Evolutionary conservation across 2,113 vertebrate genomes (phyloP), one percentile per base, ranked within the genome.

Genomic region (Crotalus helleri): DNA sequence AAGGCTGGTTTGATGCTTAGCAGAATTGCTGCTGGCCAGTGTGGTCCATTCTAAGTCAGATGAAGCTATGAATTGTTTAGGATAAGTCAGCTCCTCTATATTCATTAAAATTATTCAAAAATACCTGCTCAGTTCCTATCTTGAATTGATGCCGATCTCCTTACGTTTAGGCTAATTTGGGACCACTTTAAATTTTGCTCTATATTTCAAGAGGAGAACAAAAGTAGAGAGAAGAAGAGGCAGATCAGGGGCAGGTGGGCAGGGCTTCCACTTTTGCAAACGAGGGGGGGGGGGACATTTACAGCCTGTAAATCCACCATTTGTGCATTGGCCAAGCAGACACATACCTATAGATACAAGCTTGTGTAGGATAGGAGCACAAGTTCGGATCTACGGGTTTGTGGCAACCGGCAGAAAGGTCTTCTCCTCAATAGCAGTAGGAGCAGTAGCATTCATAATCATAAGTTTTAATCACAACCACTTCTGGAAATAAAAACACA

Each of bases 301-400:
- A 19, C n/a, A 74, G 12, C 51, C n/a, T 12, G 21, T 90, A n/a
- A 91, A 93, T 93, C 91, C 87, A 0, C 0, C 0, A 94, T 92
- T 21, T 33, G 97, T 91, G 97, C 94, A 5, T 94, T 97, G 89
- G 98, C 98, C 98, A 97, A 96, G 97, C 97, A 98, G 99, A 98
- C 99, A 98, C 99, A 99, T 97, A 99, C 99, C 99, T 98, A 98
- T 99, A 99, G 99, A 99, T 98, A 98, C 99, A 98, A 99, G 98
- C 99, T 99, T 99, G 99, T 99, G 98, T 96, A 97, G 97, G 97
- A 97, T 97, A 97, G 97, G 97, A 99, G 95, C 99, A 99, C 99
- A 99, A 99, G 98, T 99, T 99, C 99, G 99, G 99, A 99, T 99
- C 99, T 99, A 99, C 98, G 98, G 99, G 99, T 99, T 99, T 98